phyloP scores from a whole-genome alignment of 2,888 invertebrate genomes.

The Drosophila macrospina region DNA sequence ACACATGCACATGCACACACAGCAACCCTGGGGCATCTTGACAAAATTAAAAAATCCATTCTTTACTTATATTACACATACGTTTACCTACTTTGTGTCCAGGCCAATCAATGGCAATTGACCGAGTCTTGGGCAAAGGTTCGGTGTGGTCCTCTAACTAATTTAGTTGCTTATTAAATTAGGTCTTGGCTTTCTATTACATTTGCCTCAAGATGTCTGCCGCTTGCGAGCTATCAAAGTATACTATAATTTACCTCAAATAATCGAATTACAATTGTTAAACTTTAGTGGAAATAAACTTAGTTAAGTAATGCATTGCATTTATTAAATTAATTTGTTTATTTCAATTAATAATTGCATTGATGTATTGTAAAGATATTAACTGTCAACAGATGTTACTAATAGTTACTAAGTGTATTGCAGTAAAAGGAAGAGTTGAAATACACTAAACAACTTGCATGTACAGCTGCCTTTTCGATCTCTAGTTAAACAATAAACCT shows the following conservation, averaged over 20 bases:
- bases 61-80: neutral
- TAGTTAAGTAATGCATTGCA: neutral
- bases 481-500: neutral
- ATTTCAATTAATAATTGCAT: neutral
- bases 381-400: neutral
- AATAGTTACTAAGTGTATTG: too few relatives aligned
- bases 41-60: constrained; percentile 53
- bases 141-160: constrained; percentile 34
- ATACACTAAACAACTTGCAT: neutral
- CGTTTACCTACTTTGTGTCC: constrained; percentile 34
- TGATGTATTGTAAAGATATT: too few relatives aligned
- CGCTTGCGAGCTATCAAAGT: constrained; percentile 21
- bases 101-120: constrained; percentile 51
- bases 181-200: constrained; percentile 52
- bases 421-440: neutral
- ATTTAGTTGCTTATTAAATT: constrained; percentile 74
- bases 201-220: constrained; percentile 29
- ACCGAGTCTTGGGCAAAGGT: constrained; percentile 4
- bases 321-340: neutral
- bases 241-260: constrained; percentile 44
- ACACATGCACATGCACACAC: neutral
- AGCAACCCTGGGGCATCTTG: constrained; percentile 50
- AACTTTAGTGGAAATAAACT: constrained; percentile 12
- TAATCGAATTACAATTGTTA: constrained; percentile 57
- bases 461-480: neutral